Conservation (phyloP, 2,113 vertebrate species). For the Heliornis fulica region DNA sequence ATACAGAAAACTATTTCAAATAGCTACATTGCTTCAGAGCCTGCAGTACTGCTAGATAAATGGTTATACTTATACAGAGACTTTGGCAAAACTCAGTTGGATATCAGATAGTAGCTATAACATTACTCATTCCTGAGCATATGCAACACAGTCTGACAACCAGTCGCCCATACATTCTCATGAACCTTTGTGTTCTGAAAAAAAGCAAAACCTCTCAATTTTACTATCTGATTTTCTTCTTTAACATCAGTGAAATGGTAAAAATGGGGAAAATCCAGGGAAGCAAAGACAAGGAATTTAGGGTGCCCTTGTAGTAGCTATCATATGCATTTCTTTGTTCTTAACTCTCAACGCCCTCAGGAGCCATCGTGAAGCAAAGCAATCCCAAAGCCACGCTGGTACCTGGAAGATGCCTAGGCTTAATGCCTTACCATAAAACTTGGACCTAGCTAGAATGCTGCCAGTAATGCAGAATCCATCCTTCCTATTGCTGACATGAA, state of each 20-base stretch:
- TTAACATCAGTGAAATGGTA: background rate
- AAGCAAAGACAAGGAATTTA: background rate
- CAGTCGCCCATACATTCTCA: background rate
- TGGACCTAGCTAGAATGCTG: constrained; percentile 92
- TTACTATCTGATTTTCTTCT: background rate
- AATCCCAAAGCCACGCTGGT: background rate
- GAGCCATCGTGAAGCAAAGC: background rate
- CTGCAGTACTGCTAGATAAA: background rate
- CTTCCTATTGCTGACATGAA: constrained; percentile 93
- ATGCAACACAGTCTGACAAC: background rate
- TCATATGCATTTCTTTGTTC: background rate
- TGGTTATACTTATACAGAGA: background rate
- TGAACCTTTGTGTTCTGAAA: background rate
- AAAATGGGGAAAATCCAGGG: background rate
- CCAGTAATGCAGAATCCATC: constrained; percentile 92
- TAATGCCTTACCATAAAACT: constrained; percentile 88
- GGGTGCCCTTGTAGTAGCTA: no score
- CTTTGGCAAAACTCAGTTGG: background rate
- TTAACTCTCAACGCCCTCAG: background rate
- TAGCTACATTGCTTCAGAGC: background rate
- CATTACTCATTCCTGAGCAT: background rate
- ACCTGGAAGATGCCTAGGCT: background rate
- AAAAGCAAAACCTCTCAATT: background rate
- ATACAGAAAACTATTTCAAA: background rate
- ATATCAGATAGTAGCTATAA: background rate